phyloP scores from a whole-genome alignment of 2,113 vertebrate species.

The Perognathus longimembris region DNA sequence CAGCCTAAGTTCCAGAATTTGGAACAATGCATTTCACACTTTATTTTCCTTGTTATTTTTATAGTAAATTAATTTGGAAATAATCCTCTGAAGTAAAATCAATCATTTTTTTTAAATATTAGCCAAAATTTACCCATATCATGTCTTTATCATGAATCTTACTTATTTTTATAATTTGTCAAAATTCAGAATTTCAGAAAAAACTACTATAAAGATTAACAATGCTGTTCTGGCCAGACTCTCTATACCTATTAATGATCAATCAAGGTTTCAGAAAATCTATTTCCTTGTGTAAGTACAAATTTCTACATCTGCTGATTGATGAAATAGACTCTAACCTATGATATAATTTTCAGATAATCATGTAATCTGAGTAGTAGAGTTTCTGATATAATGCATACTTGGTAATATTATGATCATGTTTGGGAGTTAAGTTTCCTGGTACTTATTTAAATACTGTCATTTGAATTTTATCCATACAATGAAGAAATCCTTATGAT shows the following conservation, averaged over 20 bases:
- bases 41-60: background rate
- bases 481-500: background rate
- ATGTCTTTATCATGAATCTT: background rate
- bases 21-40: background rate
- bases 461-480: background rate
- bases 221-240: background rate
- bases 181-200: slow-evolving; percentile 16
- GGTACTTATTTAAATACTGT: background rate
- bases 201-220: background rate
- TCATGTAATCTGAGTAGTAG: background rate
- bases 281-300: background rate
- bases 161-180: background rate
- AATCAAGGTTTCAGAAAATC: background rate
- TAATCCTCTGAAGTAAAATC: background rate
- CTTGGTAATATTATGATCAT: background rate
- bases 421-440: background rate
- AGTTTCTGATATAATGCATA: background rate
- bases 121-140: background rate
- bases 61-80: background rate
- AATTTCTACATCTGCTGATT: background rate
- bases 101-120: background rate
- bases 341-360: too few relatives aligned
- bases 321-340: background rate
- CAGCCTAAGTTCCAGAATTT: background rate
- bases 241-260: background rate